Conservation (phyloP, 1,140 invertebrate genomes). For the Ganaspis sp. region DNA sequence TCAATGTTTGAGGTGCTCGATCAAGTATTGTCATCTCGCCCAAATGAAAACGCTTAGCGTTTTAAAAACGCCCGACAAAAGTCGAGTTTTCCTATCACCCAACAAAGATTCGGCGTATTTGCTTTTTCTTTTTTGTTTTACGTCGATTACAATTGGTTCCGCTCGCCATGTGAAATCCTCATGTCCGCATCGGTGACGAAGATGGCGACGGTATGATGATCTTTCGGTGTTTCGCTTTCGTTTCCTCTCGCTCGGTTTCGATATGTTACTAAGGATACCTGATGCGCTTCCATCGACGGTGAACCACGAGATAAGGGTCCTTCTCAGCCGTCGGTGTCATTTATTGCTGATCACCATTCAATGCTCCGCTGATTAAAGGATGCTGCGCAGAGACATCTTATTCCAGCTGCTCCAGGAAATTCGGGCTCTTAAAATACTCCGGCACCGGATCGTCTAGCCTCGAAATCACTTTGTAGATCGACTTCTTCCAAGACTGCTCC, state of each 20-base stretch:
- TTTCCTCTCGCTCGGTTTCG: constrained; percentile 58
- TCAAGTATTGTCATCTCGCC: constrained; percentile 37
- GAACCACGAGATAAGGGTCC: constrained; percentile 51
- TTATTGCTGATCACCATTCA: constrained; percentile 53
- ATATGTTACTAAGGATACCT: constrained; percentile 68
- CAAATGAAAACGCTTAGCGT: constrained; percentile 41
- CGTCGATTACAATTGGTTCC: constrained; percentile 49
- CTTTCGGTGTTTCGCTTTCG: constrained; percentile 50
- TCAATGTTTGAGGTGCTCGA: constrained; percentile 8
- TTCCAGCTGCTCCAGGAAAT: constrained; percentile 99
- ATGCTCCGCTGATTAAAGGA: constrained; percentile 47
- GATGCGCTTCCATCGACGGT: constrained; percentile 57
- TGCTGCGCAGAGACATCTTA: constrained; percentile 70
- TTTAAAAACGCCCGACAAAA: too few species aligned
- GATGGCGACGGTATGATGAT: constrained; percentile 45
- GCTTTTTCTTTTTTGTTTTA: constrained; percentile 29
- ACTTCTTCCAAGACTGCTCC: constrained; percentile 99
- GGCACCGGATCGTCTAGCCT: constrained; percentile 98
- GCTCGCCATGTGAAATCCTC: constrained; percentile 48
- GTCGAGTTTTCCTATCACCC: constrained; percentile 39
- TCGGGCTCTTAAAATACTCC: constrained; percentile 99
- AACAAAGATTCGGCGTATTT: constrained; percentile 50
- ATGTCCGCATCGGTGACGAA: constrained; percentile 45
- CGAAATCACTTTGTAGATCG: constrained; percentile 99
- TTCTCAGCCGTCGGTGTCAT: constrained; percentile 55